Conservation (phyloP, 2,888 invertebrate species). For the Orthosia gothica region DNA sequence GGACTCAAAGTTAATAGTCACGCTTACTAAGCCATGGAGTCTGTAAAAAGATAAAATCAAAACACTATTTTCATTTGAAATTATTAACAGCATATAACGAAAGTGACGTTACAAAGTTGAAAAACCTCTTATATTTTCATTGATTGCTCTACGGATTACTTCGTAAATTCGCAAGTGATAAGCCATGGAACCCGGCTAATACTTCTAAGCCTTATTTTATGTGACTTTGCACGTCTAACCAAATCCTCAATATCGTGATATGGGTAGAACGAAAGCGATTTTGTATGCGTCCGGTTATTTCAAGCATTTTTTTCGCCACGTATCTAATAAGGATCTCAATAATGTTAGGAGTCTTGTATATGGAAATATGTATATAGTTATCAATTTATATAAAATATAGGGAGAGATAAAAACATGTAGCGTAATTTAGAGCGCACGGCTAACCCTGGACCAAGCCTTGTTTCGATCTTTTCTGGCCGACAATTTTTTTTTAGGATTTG, state of each 20-base stretch:
- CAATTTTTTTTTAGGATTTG: too few species aligned
- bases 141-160: slow-evolving; percentile 28
- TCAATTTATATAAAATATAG: not conserved
- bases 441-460: not conserved
- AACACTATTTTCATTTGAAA: not conserved
- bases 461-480: not conserved
- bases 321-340: slow-evolving; percentile 1
- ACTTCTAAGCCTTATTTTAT: slow-evolving; percentile 39
- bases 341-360: not conserved
- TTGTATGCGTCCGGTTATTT: not conserved
- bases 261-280: slow-evolving; percentile 3
- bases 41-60: not conserved
- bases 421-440: not conserved
- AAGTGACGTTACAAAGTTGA: not conserved
- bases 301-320: not conserved
- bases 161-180: slow-evolving; percentile 27
- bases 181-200: slow-evolving; percentile 15
- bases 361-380: not conserved
- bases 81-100: too few species aligned
- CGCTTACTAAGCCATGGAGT: too few species aligned
- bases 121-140: slow-evolving; percentile 19
- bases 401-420: not conserved
- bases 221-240: slow-evolving; percentile 39
- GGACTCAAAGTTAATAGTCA: too few species aligned
- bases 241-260: slow-evolving; percentile 35